phyloP scores from a whole-genome alignment of 2,113 vertebrate species.

The Columba livia region DNA sequence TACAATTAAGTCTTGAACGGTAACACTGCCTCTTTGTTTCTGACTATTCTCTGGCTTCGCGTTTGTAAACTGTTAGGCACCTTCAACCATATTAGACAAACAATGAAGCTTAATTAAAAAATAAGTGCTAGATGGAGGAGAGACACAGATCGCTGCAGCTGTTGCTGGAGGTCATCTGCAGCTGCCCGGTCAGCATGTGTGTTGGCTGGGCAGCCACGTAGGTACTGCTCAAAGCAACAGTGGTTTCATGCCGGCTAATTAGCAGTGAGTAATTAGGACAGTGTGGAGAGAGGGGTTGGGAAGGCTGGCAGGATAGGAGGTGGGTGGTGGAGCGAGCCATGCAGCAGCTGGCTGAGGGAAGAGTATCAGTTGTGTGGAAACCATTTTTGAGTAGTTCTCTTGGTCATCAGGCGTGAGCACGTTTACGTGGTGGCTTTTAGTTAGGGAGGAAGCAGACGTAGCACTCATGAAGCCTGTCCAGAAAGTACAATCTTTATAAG shows the following conservation, averaged over 20 bases:
- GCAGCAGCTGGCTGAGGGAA: not conserved
- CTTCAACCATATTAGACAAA: not conserved
- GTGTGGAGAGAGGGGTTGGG: not conserved
- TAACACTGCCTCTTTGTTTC: not conserved
- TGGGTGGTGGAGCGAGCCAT: accelerated
- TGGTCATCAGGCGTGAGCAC: accelerated
- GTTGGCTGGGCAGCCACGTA: not conserved
- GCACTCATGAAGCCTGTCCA: not conserved
- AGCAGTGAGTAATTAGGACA: not conserved
- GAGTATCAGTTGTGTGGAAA: not conserved
- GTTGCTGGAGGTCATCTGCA: not conserved
- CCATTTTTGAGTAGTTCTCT: not conserved
- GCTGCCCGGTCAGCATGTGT: accelerated
- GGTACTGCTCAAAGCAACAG: not conserved
- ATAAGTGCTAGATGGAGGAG: not conserved
- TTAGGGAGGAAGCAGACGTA: not conserved
- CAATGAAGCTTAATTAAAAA: not conserved
- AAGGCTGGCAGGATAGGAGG: not conserved
- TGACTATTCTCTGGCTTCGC: not conserved
- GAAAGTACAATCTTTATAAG: not conserved
- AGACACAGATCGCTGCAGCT: not conserved
- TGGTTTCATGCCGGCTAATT: not conserved
- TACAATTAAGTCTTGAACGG: not conserved
- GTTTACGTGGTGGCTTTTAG: not conserved
- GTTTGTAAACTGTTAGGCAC: not conserved